Percentiles rank a stretch among this genome's conserved stretches.
phyloP scores from a whole-genome alignment of 1,140 invertebrate genomes.

The Drosophila bifasciata region DNA sequence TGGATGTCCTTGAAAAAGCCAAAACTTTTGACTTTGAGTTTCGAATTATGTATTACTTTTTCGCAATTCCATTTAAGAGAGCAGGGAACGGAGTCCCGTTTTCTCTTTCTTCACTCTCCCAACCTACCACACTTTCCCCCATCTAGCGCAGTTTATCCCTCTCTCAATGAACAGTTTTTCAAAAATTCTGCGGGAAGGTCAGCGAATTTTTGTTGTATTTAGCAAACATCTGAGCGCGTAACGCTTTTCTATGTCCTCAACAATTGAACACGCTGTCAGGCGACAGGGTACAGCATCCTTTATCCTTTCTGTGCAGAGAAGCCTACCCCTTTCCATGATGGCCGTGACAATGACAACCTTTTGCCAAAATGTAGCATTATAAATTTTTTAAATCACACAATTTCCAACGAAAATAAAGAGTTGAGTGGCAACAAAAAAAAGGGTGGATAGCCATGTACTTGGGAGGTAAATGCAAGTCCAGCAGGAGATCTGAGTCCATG shows the following conservation, averaged over 20 bases:
- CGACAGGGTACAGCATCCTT: slow-evolving; percentile 48
- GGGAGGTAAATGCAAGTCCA: slow-evolving; percentile 27
- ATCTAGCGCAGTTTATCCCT: not conserved
- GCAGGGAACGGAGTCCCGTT: not conserved
- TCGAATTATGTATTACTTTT: slow-evolving; percentile 25
- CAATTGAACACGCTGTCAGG: slow-evolving; percentile 65
- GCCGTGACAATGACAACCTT: slow-evolving; percentile 58
- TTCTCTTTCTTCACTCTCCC: slow-evolving; percentile 15
- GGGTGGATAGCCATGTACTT: slow-evolving; percentile 50
- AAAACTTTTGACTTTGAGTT: slow-evolving; percentile 35
- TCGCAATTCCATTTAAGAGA: slow-evolving; percentile 57
- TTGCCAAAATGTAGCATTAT: slow-evolving; percentile 80
- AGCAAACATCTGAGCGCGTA: slow-evolving; percentile 42
- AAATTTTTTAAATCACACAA: slow-evolving; percentile 66
- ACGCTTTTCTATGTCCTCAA: slow-evolving; percentile 61
- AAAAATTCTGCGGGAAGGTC: slow-evolving; percentile 65
- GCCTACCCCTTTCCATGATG: slow-evolving; percentile 66
- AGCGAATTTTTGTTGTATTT: slow-evolving; percentile 51
- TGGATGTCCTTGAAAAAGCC: slow-evolving; percentile 38
- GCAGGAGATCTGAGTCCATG: slow-evolving; percentile 26
- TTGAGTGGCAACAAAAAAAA: slow-evolving; percentile 53
- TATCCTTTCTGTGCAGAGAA: slow-evolving; percentile 54
- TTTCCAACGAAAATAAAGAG: slow-evolving; percentile 70
- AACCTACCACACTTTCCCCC: not conserved
- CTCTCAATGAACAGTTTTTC: slow-evolving; percentile 5